Conservation (phyloP, 2,888 invertebrate genomes). For the Acleris sparsana region DNA sequence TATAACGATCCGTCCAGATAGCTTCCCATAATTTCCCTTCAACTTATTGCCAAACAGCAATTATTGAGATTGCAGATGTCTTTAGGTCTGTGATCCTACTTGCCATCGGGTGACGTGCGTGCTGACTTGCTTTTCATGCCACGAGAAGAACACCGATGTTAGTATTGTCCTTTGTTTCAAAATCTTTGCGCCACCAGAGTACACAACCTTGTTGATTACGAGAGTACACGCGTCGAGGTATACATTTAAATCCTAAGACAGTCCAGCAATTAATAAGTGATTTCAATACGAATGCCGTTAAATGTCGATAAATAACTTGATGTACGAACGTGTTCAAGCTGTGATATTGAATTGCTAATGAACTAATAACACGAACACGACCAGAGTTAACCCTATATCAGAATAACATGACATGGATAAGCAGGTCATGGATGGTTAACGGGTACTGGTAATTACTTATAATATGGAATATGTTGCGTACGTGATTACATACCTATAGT, state of each 20-base stretch:
- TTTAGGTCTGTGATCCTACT: too few species aligned
- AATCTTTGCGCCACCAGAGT: too few species aligned
- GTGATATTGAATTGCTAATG: conserved; percentile 12
- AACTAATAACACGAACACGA: not conserved
- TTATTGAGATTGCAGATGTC: too few species aligned
- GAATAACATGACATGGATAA: conserved; percentile 46
- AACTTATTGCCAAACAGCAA: too few species aligned
- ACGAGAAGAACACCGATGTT: too few species aligned
- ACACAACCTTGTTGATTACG: too few species aligned
- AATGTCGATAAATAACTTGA: not conserved
- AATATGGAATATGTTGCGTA: conserved; percentile 46
- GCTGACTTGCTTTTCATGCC: too few species aligned
- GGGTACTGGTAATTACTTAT: conserved; percentile 14
- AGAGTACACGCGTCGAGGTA: too few species aligned
- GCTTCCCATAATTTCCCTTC: too few species aligned
- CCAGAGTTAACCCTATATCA: not conserved
- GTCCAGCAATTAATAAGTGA: not conserved
- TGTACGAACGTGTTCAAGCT: conserved; percentile 11
- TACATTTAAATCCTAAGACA: not conserved
- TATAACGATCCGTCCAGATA: too few species aligned
- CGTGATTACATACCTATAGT: conserved; percentile 47
- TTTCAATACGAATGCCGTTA: not conserved
- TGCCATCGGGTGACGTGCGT: too few species aligned
- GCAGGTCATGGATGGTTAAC: conserved; percentile 65
- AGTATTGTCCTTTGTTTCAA: too few species aligned